Conservation (phyloP, 2,113 vertebrate genomes). For the Chloropsis hardwickii region DNA sequence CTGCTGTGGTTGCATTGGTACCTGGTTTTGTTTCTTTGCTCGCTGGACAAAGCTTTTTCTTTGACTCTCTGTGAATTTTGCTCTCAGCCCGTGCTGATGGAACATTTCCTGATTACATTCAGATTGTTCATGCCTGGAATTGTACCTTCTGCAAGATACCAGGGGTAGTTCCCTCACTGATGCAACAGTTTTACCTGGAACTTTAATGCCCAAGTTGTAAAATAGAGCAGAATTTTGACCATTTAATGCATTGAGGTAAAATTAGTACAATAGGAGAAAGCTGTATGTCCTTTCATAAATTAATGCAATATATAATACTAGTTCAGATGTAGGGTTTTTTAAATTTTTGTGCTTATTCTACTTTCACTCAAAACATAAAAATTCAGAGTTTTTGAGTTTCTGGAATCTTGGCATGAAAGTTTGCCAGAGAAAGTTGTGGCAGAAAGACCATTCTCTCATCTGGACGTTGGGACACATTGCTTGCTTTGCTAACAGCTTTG, state of each 20-base stretch:
- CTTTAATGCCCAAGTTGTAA: accelerated
- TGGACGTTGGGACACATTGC: neutral
- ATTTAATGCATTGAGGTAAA: neutral
- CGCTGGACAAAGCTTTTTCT: neutral
- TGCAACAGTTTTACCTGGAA: neutral
- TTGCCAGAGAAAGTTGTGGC: neutral
- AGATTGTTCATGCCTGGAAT: neutral
- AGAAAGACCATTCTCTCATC: accelerated
- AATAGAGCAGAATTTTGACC: neutral
- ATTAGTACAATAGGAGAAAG: neutral
- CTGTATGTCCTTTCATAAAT: neutral
- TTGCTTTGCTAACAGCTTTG: neutral
- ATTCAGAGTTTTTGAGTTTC: neutral
- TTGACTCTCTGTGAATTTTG: neutral
- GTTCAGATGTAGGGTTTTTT: neutral
- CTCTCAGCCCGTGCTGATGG: neutral
- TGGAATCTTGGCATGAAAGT: neutral
- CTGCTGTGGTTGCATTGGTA: neutral
- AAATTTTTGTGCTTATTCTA: neutral
- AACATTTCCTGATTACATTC: neutral
- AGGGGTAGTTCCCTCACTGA: neutral
- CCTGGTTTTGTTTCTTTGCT: neutral
- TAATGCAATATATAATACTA: neutral
- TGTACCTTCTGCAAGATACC: neutral
- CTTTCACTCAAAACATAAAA: neutral